These are phyloP conservation scores for Criorhina ranunculi DNA, from an alignment of 2,888 invertebrate genomes.

Conservation along the genomic window DNA sequence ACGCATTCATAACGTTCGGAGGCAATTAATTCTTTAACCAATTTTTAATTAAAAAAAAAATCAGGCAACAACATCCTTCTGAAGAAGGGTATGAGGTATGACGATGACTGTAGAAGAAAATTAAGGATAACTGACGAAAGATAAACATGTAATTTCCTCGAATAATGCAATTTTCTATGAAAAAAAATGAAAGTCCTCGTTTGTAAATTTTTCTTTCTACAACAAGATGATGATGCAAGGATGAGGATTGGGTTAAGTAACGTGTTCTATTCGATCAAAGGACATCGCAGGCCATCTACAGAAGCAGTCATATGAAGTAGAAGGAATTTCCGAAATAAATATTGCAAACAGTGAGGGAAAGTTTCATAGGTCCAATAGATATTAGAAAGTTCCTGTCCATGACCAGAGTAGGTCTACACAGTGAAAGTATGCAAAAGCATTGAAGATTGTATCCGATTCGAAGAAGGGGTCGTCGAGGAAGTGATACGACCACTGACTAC, in stretches of 20 bases:
- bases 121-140: conserved; percentile 13
- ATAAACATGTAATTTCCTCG: conserved; percentile 35
- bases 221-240: not conserved
- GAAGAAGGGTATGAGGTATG: conserved; percentile 12
- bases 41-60: conserved; percentile 73
- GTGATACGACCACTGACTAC: no score
- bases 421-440: no score
- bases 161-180: conserved; percentile 46
- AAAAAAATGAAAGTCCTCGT: conserved; percentile 34
- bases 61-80: not conserved
- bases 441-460: no score
- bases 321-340: no score
- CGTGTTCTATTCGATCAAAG: no score
- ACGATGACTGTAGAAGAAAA: not conserved
- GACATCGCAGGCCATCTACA: no score
- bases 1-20: conserved; percentile 27
- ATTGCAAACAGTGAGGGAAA: no score
- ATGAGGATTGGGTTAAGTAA: not conserved
- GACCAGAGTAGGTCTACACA: no score
- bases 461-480: no score
- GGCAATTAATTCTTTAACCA: conserved; percentile 60
- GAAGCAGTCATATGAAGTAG: no score
- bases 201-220: not conserved
- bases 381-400: no score
- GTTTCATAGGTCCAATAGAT: no score